These are phyloP conservation scores for Oreohelix idahoensis DNA, from an alignment of 1,140 invertebrate species.

Conservation along the genomic window DNA sequence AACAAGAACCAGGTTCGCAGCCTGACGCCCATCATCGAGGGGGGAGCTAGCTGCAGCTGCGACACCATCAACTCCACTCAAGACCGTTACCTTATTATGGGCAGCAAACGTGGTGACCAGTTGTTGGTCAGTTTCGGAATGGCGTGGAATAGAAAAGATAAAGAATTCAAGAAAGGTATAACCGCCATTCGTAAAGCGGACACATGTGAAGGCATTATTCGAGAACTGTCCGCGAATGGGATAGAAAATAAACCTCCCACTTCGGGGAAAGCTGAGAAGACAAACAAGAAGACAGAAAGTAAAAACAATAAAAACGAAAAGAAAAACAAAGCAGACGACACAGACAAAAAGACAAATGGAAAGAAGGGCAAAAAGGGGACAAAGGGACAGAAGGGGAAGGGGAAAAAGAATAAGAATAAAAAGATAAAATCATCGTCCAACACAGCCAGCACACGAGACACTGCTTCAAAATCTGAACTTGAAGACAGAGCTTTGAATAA, in stretches of 20 bases:
- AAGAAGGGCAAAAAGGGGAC: constrained; percentile 9
- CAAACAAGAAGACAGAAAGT: not conserved
- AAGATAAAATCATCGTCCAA: not conserved
- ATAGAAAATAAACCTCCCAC: not conserved
- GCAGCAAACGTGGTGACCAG: constrained; percentile 66
- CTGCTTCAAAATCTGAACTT: not conserved
- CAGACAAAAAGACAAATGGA: not conserved
- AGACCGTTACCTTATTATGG: constrained; percentile 75
- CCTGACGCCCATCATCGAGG: constrained; percentile 69
- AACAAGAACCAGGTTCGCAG: constrained; percentile 63
- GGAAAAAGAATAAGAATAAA: constrained; percentile 17
- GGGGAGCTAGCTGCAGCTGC: constrained; percentile 72
- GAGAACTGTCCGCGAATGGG: constrained; percentile 20
- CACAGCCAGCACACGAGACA: not conserved
- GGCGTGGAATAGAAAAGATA: constrained; percentile 49
- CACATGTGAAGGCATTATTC: constrained; percentile 44
- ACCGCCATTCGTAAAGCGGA: constrained; percentile 49
- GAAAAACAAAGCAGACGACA: not conserved
- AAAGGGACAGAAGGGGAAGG: constrained; percentile 14
- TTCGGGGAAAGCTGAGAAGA: not conserved
- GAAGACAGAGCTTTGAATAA: constrained; percentile 2
- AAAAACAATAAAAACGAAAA: not conserved
- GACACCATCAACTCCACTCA: constrained; percentile 57
- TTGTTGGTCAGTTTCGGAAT: constrained; percentile 60
- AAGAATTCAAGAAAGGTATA: constrained; percentile 51